Evolutionary conservation across 2,888 invertebrate species (phyloP), one percentile per base, ranked within the genome.

Genomic region (Macrosoma leucophasiata): DNA sequence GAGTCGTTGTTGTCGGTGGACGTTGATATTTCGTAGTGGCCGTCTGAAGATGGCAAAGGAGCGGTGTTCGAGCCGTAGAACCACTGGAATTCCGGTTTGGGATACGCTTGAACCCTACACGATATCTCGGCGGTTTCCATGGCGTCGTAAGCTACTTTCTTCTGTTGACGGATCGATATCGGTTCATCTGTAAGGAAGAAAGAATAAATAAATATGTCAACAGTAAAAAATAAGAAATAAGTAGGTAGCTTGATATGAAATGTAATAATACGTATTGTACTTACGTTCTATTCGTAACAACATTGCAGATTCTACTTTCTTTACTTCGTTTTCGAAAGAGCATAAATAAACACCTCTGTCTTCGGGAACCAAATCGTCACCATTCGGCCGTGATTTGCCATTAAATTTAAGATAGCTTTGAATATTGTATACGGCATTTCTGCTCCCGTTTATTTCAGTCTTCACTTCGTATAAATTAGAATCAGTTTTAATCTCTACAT

Each of bases 41-140:
- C 93, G 56, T 94, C 93, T 2, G 92, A 91, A 1, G 92, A 91
- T 44, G 91, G 89, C 22, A 94, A 68, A 0, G 93, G 90, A 0
- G 91, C 89, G 0, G 88, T 84, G 65, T 92, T 92, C 4, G 90
- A 89, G 18, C 91, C 92, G 57, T 90, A 94, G 58, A 89, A 93
- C 96, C 96, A 97, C 57, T 95, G 94, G 72, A 96, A 95, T 62
- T 94, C 94, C 0, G 96, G 96, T 56, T 94, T 92, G 0, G 96
- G 96, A 71, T 94, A 96, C 0, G 96, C 95, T 62, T 95, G 94
- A 8, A 96, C 95, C 59, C 91, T 90, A 70, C 96, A 96, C 0
- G 91, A 88, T 13, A 97, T 92, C 67, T 94, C 92, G 0, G 96
- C 96, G 0, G 90, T 91, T 71, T 96, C 95, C 39, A 90, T 86